A percentile compares a stretch with the other conserved stretches of the same genome.
Evolutionary conservation across 2,113 vertebrate genomes (phyloP).

Genomic region (Platysternon megacephalum): DNA sequence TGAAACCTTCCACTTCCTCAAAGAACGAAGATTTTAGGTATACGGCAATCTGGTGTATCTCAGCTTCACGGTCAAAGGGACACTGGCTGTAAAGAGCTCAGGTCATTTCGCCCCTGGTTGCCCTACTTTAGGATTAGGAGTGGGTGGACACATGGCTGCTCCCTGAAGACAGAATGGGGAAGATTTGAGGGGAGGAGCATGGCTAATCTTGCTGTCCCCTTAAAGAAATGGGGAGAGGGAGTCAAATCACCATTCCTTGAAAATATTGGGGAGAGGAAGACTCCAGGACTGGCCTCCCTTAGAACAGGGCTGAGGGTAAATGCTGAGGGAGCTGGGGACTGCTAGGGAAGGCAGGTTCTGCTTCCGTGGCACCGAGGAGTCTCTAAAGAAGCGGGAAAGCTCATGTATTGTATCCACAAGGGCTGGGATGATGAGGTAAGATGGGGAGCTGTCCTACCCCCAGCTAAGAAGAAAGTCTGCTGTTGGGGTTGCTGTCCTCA

Average conservation of each 20-base stretch:
- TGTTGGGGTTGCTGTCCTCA: not conserved
- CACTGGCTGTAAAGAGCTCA: not conserved
- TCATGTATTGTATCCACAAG: not conserved
- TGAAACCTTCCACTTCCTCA: not conserved
- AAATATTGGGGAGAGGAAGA: not conserved
- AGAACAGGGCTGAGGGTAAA: not conserved
- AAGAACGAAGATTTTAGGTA: constrained; percentile 9
- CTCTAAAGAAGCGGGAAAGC: not conserved
- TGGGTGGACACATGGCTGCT: not conserved
- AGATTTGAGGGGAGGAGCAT: not conserved
- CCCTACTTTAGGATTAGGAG: not conserved
- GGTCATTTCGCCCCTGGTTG: not conserved
- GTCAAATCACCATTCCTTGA: constrained; percentile 21
- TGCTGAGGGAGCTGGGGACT: not conserved
- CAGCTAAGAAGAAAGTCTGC: not conserved
- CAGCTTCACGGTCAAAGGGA: not conserved
- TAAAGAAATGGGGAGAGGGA: constrained; percentile 29
- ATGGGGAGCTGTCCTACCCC: not conserved
- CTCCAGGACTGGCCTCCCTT: not conserved
- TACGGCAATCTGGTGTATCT: constrained; percentile 19
- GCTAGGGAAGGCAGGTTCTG: not conserved
- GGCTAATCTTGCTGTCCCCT: constrained; percentile 43
- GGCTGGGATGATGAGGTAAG: not conserved
- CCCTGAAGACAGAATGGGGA: not conserved
- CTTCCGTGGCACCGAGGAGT: not conserved